Evolutionary conservation across 2,797 vertebrate species (phyloP), one percentile per base, ranked within the genome.

Genomic region (Schizopygopsis malacanthus): DNA sequence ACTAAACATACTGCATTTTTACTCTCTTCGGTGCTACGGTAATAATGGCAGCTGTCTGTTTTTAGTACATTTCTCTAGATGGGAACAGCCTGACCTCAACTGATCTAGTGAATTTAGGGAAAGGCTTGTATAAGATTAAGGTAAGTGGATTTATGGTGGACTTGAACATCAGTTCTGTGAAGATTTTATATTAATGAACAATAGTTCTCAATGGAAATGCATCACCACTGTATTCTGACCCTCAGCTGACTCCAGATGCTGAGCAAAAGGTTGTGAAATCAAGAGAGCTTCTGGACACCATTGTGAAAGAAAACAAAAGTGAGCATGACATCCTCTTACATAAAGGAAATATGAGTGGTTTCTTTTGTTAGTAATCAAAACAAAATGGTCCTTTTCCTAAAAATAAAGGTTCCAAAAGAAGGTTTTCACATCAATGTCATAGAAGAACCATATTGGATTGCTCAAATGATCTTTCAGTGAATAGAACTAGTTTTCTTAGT

Each of bases 51-150:
- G 1, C 16, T 81, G 25, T 91, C 50, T 91, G 69, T 93, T 43
- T 43, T 18, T 86, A 99, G 98, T 96, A 94, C 89, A 94, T 99
- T 86, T 92, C 79, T 88, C 92, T 99, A 92, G 98, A 99, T 89
- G 98, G 98, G 52, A 96, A 96, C 92, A 96, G 94, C 91, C 92
- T 99, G 90, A 96, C 95, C 82, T 97, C 97, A 0, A 95, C 96
- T 72, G 96, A 98, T 89, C 95, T 99, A 92, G 96, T 99, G 85
- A 95, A 93, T 89, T 93, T 99, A 90, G 98, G 98, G 89, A 96
- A 94, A 90, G 97, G 98, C 39, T 93, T 90, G 85, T 98, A 96
- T 94, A 99, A 98, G 94, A 99, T 99, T 93, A 99, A 98, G 96
- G 98, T 99, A 45, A 81, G 78, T 16, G 33, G 4, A 16, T 15